These are phyloP conservation scores for Erebia aethiops DNA, from an alignment of 2,888 invertebrate species.

Conservation along the genomic window DNA sequence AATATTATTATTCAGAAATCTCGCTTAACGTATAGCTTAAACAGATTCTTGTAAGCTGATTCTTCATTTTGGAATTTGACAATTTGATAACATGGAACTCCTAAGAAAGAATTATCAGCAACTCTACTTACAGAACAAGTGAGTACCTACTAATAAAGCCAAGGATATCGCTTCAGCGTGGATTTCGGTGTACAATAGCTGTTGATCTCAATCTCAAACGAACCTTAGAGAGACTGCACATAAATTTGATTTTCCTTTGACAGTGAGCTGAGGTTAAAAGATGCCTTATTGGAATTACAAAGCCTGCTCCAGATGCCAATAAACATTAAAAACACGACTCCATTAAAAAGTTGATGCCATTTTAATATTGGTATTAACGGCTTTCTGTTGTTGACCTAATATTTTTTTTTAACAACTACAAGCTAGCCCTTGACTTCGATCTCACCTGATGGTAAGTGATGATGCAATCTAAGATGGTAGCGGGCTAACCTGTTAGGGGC, in stretches of 20 bases:
- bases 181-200: constrained; percentile 33
- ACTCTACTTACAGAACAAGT: constrained; percentile 45
- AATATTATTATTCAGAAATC: no score
- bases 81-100: no score
- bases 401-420: no score
- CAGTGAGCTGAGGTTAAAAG: constrained; percentile 26
- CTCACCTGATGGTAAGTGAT: no score
- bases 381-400: constrained; percentile 1
- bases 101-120: background rate
- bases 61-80: no score
- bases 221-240: background rate
- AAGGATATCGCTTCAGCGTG: constrained; percentile 28
- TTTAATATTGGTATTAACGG: constrained; percentile 35
- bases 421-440: no score
- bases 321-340: constrained; percentile 68
- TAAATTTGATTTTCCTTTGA: constrained; percentile 17
- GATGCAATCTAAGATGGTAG: no score
- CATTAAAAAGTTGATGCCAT: constrained; percentile 51
- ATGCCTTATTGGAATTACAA: constrained; percentile 64
- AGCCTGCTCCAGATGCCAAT: constrained; percentile 61
- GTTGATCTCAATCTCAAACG: background rate
- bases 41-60: no score
- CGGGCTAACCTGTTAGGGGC: no score
- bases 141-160: constrained; percentile 52
- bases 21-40: no score